Conservation (phyloP, 1,140 invertebrate genomes). For the Bombus polaris region DNA sequence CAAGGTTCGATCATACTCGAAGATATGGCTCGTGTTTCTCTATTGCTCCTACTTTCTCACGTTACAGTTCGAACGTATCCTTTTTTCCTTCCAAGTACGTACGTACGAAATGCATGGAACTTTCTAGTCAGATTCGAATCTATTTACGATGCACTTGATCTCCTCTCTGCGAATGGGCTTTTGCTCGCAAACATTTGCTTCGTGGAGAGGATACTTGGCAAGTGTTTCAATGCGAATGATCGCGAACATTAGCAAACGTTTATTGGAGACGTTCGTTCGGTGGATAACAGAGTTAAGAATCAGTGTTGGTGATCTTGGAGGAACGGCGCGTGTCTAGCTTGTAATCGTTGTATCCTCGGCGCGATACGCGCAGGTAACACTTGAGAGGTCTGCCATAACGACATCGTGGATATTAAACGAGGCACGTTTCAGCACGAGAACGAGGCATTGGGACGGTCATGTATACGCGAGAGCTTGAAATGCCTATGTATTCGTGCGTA, state of each 20-base stretch:
- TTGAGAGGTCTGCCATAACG: conserved; percentile 31
- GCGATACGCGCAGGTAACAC: conserved; percentile 25
- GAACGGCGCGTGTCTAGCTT: conserved; percentile 43
- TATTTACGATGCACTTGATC: background rate
- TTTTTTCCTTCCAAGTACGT: background rate
- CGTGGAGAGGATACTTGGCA: background rate
- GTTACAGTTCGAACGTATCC: background rate
- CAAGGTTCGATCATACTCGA: background rate
- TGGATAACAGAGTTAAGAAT: background rate
- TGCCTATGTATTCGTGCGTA: background rate
- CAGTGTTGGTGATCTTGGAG: background rate
- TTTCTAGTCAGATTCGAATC: background rate
- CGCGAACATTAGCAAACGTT: background rate
- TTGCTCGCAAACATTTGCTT: background rate
- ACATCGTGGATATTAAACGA: conserved; percentile 39
- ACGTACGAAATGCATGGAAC: background rate
- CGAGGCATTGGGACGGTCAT: conserved; percentile 8
- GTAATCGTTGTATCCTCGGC: conserved; percentile 36
- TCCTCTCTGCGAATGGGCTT: background rate
- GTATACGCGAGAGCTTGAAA: conserved; percentile 7
- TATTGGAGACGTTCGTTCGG: background rate
- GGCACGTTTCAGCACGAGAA: conserved; percentile 32
- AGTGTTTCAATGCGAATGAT: background rate
- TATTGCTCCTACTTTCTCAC: background rate
- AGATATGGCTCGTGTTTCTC: background rate